Conservation (phyloP, 2,113 vertebrate genomes). For the Notothenia coriiceps region DNA sequence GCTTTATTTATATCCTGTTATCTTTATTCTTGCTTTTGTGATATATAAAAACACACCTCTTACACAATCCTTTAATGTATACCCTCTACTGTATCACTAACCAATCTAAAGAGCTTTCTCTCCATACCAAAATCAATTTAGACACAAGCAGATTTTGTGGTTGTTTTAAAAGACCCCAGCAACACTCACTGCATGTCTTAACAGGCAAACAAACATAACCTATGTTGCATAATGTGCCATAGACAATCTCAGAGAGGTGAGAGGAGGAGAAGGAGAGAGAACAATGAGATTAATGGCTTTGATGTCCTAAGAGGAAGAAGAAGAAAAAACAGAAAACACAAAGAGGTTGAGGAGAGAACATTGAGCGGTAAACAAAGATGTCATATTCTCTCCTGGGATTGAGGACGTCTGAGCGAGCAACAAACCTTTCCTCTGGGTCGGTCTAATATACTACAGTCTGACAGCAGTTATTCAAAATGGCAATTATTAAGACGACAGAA, state of each 20-base stretch:
- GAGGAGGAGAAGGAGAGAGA: slow-evolving; percentile 27
- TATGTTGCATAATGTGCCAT: slow-evolving; percentile 29
- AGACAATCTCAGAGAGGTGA: slow-evolving; percentile 28
- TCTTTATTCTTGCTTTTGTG: background rate
- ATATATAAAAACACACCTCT: slow-evolving; percentile 2
- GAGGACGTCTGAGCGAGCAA: slow-evolving; percentile 64
- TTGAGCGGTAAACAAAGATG: slow-evolving; percentile 73
- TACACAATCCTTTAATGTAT: background rate
- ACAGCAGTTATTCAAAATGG: slow-evolving; percentile 63
- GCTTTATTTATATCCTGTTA: background rate
- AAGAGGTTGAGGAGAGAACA: slow-evolving; percentile 59
- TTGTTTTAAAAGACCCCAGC: background rate
- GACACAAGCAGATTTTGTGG: background rate
- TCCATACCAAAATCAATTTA: background rate
- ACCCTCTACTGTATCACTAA: background rate
- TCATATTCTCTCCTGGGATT: slow-evolving; percentile 67
- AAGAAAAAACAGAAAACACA: slow-evolving; percentile 40
- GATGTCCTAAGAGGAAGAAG: slow-evolving; percentile 51
- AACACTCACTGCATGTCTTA: slow-evolving; percentile 1
- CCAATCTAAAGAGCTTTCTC: background rate
- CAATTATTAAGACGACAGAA: slow-evolving; percentile 60
- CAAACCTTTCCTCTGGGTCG: slow-evolving; percentile 71
- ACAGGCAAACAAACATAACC: slow-evolving; percentile 20
- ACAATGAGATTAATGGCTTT: slow-evolving; percentile 54
- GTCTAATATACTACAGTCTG: slow-evolving; percentile 50